Conservation (phyloP, 2,797 vertebrate species). For the Falco cherrug region DNA sequence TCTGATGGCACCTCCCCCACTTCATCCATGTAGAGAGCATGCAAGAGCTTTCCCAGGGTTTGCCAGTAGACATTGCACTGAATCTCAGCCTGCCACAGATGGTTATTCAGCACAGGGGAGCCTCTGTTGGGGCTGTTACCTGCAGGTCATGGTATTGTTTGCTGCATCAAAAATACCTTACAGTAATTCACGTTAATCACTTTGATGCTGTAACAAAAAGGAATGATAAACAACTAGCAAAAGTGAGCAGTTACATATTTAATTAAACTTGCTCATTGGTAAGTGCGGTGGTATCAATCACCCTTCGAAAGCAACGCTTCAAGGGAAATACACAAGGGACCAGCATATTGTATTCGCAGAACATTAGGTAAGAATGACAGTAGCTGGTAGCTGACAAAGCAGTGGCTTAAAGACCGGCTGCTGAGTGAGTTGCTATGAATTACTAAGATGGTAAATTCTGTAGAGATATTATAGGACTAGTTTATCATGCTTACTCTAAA, state of each 20-base stretch:
- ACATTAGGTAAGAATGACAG: background rate
- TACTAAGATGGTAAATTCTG: background rate
- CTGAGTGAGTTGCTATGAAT: background rate
- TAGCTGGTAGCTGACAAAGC: background rate
- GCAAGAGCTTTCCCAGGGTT: background rate
- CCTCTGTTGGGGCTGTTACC: background rate
- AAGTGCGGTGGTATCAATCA: background rate
- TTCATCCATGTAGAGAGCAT: background rate
- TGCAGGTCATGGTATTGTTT: background rate
- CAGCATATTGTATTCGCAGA: background rate
- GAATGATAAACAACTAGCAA: background rate
- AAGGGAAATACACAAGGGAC: background rate
- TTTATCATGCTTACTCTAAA: background rate
- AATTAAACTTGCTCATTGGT: background rate
- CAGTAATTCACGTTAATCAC: background rate
- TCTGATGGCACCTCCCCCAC: background rate
- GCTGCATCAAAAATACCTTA: background rate
- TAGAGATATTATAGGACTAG: background rate
- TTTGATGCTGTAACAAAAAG: background rate
- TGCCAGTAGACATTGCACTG: background rate
- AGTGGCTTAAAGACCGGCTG: background rate
- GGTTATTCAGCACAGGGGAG: background rate
- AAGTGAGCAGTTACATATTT: background rate
- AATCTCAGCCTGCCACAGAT: background rate
- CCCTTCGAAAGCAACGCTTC: background rate